These are phyloP conservation scores for Xanthorhoe designata DNA, from an alignment of 2,888 invertebrate species.

Conservation along the genomic window DNA sequence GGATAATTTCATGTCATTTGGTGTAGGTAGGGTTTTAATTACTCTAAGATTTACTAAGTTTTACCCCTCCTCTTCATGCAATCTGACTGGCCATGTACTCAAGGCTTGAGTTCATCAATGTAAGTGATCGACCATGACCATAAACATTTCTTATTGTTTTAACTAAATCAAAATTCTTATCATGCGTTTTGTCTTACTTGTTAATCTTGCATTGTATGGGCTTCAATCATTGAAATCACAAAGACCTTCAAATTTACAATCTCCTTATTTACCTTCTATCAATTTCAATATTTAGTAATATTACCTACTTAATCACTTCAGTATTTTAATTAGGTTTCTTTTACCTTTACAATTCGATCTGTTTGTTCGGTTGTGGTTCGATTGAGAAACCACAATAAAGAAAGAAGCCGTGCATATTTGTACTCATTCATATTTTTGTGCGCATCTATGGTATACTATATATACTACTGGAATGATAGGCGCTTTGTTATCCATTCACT, in stretches of 20 bases:
- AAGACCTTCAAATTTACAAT: background rate
- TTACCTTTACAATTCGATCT: background rate
- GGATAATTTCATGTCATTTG: too few species aligned
- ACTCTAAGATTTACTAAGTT: too few species aligned
- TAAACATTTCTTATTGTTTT: constrained; percentile 7
- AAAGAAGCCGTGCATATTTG: too few species aligned
- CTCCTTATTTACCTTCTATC: too few species aligned
- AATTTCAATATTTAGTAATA: background rate
- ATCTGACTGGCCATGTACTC: constrained; percentile 3
- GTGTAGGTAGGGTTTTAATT: too few species aligned
- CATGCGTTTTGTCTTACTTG: constrained; percentile 7
- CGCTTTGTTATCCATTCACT: background rate
- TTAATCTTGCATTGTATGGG: background rate
- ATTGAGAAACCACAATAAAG: too few species aligned
- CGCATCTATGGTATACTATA: background rate
- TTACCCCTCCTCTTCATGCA: background rate
- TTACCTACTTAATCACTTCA: too few species aligned
- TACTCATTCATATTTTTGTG: background rate
- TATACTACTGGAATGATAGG: background rate
- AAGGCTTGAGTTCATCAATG: constrained; percentile 16
- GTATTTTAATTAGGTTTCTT: too few species aligned
- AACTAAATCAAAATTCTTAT: constrained; percentile 22
- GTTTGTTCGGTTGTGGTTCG: background rate
- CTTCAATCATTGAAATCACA: background rate
- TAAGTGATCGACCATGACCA: constrained; percentile 12